Evolutionary conservation across 1,140 invertebrate species (phyloP), one percentile per base, ranked within the genome.

Genomic region (Scaptomyza hsui): DNA sequence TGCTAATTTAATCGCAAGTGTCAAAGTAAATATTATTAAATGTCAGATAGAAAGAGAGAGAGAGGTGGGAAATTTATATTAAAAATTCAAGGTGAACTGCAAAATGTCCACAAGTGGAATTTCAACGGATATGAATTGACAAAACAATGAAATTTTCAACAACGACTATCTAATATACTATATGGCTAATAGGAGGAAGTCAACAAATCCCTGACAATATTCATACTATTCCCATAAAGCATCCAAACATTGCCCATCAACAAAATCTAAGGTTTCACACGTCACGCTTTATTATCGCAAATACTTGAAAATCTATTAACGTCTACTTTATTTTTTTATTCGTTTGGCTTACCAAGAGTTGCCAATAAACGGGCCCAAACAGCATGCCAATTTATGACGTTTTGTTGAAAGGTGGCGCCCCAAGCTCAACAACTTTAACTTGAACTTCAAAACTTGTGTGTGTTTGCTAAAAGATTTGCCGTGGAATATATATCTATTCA

Each of bases 91-190:
- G 62, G 62, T 42, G 24, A 64, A 41, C 49, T 24, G 26, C 47
- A 37, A 32, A 21, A 16, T 35, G 49, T 29, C 21, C 18, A 18
- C 44, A 24, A n/a, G 21, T 18, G 37, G 13, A 35, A 55, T 47
- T 64, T n/a, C n/a, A 18, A 16, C 60, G 60, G 51, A 55, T 64
- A 55, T 64, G 18, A 53, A 47, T 64, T 37, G 37, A 45, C 18
- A 21, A 26, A 19, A n/a, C 35, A 39, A 32, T 16, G 18, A 26
- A 24, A 49, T n/a, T n/a, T n/a, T n/a, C 24, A 49, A 18, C 1
- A n/a, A n/a, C n/a, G 0, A 37, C 10, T 35, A 35, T 26, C 24
- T 26, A 35, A 35, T 35, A 35, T 35, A 5, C 2, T 35, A 35
- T 37, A 37, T n/a, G n/a, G 16, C 18, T 21, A 1, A 19, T 3